Evolutionary conservation across 2,797 vertebrate species (phyloP), one percentile per base, ranked within the genome.

Genomic region (Tapera naevia): DNA sequence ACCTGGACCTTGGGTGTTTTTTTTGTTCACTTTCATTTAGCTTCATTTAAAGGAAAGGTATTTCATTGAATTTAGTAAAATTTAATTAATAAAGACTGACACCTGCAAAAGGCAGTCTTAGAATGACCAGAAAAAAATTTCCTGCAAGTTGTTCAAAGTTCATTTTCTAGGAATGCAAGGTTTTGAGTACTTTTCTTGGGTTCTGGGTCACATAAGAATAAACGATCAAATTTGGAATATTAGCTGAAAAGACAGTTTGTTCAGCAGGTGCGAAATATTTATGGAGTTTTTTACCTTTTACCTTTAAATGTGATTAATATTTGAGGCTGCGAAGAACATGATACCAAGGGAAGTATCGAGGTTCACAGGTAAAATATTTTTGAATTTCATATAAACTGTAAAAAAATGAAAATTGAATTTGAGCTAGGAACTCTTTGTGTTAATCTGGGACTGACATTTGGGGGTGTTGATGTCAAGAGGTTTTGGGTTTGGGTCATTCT

Each of bases 51-150:
- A 86, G 16, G 7, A 96, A 97, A 97, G 57, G 39, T 86, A 71
- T 85, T 96, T 92, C 90, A 89, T 90, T 97, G 91, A 96, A 93
- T 96, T 97, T 96, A 94, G 48, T 95, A 84, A 92, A 65, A 81
- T 96, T 97, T 97, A 88, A 95, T 96, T 97, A 96, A 91, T 39
- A 30, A 80, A 91, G 62, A 80, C 30, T 71, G 74, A 83, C 92
- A 86, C 79, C 53, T 74, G 27, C 48, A 88, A 93, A 92, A 30
- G 89, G n/a, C 5, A 57, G 10, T 73, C 67, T 84, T 93, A 88
- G 75, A 73, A 93, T n/a, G 25, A 54, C 3, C 10, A 69, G 50
- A 83, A 71, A 94, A 94, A 88, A 82, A 85, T 39, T 76, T 30
- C 48, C 62, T 90, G 46, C 30, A 90, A 87, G 79, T 85, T 79